A percentile compares a stretch with the other conserved stretches of the same genome.
phyloP scores from a whole-genome alignment of 2,888 invertebrate species.

The Chesias legatella region DNA sequence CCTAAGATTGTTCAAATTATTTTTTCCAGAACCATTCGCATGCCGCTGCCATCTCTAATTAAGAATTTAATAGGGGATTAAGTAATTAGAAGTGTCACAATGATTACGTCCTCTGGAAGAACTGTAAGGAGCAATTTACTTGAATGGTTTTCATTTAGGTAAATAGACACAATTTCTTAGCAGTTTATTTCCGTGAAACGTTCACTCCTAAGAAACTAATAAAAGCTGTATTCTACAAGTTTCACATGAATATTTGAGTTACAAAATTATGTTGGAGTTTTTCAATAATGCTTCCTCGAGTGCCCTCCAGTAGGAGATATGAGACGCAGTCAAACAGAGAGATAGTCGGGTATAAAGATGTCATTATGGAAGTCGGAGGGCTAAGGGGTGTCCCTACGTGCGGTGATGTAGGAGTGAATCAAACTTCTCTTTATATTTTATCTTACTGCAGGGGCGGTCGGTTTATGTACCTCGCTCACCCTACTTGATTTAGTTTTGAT shows the following conservation, averaged over 20 bases:
- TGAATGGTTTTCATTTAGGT: conserved; percentile 33
- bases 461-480: conserved; percentile 74
- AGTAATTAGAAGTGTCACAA: conserved; percentile 49
- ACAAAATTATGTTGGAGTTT: conserved; percentile 53
- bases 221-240: conserved; percentile 13
- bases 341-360: conserved; percentile 66
- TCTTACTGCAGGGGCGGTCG: conserved; percentile 75
- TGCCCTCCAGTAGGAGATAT: conserved; percentile 62
- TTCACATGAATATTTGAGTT: conserved; percentile 31
- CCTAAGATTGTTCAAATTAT: conserved; percentile 56
- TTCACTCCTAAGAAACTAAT: conserved; percentile 12
- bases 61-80: conserved; percentile 52
- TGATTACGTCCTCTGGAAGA: conserved; percentile 36
- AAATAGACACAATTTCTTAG: conserved; percentile 24
- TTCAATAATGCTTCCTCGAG: conserved; percentile 66
- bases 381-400: conserved; percentile 47
- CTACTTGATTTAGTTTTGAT: conserved; percentile 79
- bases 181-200: conserved; percentile 9
- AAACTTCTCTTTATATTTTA: conserved; percentile 76
- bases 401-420: conserved; percentile 71
- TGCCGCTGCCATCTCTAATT: conserved; percentile 44
- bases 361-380: conserved; percentile 57
- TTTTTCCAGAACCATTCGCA: conserved; percentile 56
- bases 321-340: conserved; percentile 72
- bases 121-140: conserved; percentile 36